Evolutionary conservation across 2,888 invertebrate species (phyloP), one percentile per base, ranked within the genome.

Genomic region (Steromphala cineraria): DNA sequence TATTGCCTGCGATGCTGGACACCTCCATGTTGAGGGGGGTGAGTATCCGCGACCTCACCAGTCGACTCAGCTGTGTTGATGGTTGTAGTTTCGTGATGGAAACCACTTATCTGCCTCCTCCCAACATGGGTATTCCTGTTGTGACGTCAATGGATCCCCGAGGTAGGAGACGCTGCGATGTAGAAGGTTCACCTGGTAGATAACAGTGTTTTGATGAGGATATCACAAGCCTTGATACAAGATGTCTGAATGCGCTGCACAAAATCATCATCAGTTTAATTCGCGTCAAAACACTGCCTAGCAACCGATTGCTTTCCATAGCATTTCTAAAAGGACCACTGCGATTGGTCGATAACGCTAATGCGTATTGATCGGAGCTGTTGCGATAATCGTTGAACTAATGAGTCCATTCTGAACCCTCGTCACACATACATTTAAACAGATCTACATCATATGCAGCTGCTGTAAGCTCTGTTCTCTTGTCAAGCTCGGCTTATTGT

Each of bases 21-120:
- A 2, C 2, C 36, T 4, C 7, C 36, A 36, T 36, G 36, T 36
- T 36, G 36, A 36, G 36, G 36, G 2, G 36, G 7, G 7, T 36
- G 36, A 36, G 36, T 36, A 36, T 36, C 36, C 36, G 36, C 36
- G n/a, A n/a, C 36, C 36, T 36, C 7, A 36, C 36, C 36, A 36
- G 36, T 7, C n/a, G n/a, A 36, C 36, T 4, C 2, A 2, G 36
- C 7, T 36, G 46, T 46, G 46, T 10, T 46, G 46, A 5, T 46
- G 46, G 8, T 3, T 46, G 46, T 46, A 8, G 46, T 13, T 46
- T 13, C 8, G 46, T 46, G 46, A 5, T 10, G 46, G 46, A 46
- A 10, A 10, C 89, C 67, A 21, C 80, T 28, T 13, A 36, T 24
- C n/a, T 46, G 4, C 46, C 13, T 5, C 46, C 13, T 10, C 10